phyloP scores from a whole-genome alignment of 2,888 invertebrate species.

The Papilio gigon region DNA sequence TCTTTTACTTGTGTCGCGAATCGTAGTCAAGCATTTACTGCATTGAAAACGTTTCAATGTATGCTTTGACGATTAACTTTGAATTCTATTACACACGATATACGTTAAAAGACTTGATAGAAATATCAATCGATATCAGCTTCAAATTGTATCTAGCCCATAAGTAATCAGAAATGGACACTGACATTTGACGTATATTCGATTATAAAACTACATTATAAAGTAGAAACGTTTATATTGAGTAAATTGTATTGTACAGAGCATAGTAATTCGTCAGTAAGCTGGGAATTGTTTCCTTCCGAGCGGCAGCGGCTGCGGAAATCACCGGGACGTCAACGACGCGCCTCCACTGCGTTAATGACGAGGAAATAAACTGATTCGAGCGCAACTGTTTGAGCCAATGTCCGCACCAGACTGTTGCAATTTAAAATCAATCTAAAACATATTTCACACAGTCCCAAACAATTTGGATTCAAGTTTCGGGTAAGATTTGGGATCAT shows the following conservation, averaged over 20 bases:
- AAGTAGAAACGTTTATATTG: neutral
- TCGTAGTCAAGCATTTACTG: slow-evolving; percentile 18
- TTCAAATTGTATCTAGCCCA: too few species aligned
- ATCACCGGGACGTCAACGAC: slow-evolving; percentile 73
- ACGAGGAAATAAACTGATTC: slow-evolving; percentile 74
- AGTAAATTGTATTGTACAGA: neutral
- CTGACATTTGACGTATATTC: too few species aligned
- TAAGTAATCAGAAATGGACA: neutral
- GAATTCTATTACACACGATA: neutral
- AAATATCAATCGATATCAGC: too few species aligned
- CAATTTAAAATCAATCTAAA: slow-evolving; percentile 18
- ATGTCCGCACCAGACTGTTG: slow-evolving; percentile 28
- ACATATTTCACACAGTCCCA: neutral
- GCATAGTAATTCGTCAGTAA: slow-evolving; percentile 57
- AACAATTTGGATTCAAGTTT: slow-evolving; percentile 5
- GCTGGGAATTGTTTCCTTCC: slow-evolving; percentile 79
- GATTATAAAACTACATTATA: neutral
- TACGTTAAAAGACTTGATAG: too few species aligned
- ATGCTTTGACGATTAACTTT: neutral
- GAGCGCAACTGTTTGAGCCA: slow-evolving; percentile 56
- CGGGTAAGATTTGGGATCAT: too few species aligned
- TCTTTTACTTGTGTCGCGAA: slow-evolving; percentile 31
- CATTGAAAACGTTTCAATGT: neutral
- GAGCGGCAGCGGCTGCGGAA: slow-evolving; percentile 66
- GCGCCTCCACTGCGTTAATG: slow-evolving; percentile 67